These are phyloP conservation scores for Macrosiphum euphorbiae DNA, from an alignment of 2,888 invertebrate genomes.

Conservation along the genomic window DNA sequence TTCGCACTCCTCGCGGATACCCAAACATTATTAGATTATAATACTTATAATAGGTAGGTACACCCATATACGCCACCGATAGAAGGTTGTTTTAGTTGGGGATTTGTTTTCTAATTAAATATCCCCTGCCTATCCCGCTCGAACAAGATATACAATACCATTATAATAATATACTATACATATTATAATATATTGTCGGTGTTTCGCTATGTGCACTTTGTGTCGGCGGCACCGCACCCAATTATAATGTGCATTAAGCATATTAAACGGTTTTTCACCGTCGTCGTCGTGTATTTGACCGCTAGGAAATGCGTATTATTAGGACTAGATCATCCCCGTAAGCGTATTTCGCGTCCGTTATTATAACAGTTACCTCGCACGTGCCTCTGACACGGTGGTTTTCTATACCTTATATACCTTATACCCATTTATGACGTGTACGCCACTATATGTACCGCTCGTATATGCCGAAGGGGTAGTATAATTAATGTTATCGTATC, in stretches of 20 bases:
- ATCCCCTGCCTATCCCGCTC: neutral
- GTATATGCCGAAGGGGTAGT: too few relatives aligned
- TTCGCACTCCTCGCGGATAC: neutral
- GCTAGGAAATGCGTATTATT: neutral
- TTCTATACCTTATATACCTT: too few relatives aligned
- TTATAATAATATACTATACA: neutral
- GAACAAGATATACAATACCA: neutral
- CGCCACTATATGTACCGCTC: too few relatives aligned
- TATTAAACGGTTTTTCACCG: neutral
- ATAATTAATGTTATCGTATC: too few relatives aligned
- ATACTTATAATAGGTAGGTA: neutral
- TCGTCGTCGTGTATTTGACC: neutral
- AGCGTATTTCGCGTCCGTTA: neutral
- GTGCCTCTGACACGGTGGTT: neutral
- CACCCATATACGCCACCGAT: neutral
- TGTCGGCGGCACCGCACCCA: neutral
- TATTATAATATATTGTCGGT: neutral
- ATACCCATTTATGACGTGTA: too few relatives aligned
- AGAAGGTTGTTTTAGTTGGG: neutral
- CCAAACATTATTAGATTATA: neutral
- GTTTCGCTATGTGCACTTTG: neutral
- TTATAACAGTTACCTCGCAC: neutral
- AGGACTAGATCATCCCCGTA: neutral
- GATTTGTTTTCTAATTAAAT: conserved; percentile 23
- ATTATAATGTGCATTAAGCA: neutral